These are phyloP conservation scores for Zaprionus lachaisei DNA, from an alignment of 1,140 invertebrate species.

Conservation along the genomic window DNA sequence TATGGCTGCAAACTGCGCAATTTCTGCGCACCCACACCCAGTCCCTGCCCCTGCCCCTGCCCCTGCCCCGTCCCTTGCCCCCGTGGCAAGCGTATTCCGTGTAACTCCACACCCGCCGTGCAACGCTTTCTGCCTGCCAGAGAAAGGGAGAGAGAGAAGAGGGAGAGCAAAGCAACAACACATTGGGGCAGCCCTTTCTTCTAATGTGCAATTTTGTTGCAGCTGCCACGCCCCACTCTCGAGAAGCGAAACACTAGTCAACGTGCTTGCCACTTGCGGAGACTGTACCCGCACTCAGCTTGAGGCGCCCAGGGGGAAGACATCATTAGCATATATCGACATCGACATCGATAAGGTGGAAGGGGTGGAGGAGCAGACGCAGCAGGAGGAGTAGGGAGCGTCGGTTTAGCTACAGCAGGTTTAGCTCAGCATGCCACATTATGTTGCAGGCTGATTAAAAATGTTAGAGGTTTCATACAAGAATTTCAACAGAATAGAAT, in stretches of 20 bases:
- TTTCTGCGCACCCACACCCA: slow-evolving; percentile 35
- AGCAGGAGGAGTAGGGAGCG: too few species aligned
- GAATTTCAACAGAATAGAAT: not conserved
- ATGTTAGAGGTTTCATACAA: not conserved
- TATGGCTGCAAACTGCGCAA: slow-evolving; percentile 79
- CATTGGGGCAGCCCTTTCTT: slow-evolving; percentile 24
- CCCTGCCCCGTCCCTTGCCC: not conserved
- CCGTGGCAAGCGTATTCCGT: not conserved
- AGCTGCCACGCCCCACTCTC: slow-evolving; percentile 54
- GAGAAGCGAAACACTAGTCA: slow-evolving; percentile 4
- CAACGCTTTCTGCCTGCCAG: slow-evolving; percentile 65
- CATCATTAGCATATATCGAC: slow-evolving; percentile 27
- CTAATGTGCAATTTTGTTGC: slow-evolving; percentile 68
- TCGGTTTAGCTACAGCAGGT: not conserved
- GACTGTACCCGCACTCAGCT: slow-evolving; percentile 12
- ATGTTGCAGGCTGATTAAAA: not conserved
- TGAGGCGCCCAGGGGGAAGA: slow-evolving; percentile 11
- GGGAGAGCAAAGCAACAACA: not conserved
- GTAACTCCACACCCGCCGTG: slow-evolving; percentile 63
- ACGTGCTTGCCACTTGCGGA: not conserved
- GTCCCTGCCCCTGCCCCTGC: not conserved
- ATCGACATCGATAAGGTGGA: not conserved
- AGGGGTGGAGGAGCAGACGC: not conserved
- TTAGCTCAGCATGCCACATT: too few species aligned
- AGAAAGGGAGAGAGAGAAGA: not conserved